Evolutionary conservation across 2,113 vertebrate genomes (phyloP).

Genomic region (Anoplopoma fimbria): DNA sequence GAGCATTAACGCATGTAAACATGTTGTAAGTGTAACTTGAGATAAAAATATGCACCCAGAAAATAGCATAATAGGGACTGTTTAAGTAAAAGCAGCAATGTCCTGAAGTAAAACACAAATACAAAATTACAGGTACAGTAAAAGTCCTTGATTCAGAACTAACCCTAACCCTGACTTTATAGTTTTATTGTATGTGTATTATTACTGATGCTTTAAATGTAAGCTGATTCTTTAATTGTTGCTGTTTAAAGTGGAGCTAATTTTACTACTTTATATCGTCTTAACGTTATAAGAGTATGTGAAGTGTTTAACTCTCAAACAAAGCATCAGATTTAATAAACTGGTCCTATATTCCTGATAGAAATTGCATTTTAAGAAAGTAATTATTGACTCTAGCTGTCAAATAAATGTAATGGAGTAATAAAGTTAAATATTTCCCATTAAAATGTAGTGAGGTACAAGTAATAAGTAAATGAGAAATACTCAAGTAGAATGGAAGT

Average conservation of each 20-base stretch:
- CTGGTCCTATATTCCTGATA: neutral
- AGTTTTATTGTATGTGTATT: neutral
- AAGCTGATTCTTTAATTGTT: neutral
- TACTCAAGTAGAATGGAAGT: neutral
- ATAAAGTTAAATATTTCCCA: neutral
- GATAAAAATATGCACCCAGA: too few species aligned
- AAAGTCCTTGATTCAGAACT: too few species aligned
- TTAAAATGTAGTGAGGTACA: neutral
- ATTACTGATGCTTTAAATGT: neutral
- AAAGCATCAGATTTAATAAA: neutral
- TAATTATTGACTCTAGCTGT: neutral
- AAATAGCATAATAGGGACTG: too few species aligned
- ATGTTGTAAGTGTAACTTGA: too few species aligned
- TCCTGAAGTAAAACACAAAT: neutral
- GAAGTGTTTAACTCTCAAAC: neutral
- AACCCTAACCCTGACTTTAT: too few species aligned
- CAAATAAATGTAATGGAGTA: neutral
- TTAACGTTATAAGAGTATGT: neutral
- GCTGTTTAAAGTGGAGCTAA: too few species aligned
- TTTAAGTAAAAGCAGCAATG: neutral
- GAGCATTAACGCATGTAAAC: too few species aligned
- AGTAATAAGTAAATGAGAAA: neutral
- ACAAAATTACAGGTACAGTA: neutral
- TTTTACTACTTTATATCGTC: neutral
- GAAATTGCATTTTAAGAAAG: neutral